Base-by-base conservation (phyloP, 92 coral and sea anemone species). In the Parazoanthus swiftii region DNA sequence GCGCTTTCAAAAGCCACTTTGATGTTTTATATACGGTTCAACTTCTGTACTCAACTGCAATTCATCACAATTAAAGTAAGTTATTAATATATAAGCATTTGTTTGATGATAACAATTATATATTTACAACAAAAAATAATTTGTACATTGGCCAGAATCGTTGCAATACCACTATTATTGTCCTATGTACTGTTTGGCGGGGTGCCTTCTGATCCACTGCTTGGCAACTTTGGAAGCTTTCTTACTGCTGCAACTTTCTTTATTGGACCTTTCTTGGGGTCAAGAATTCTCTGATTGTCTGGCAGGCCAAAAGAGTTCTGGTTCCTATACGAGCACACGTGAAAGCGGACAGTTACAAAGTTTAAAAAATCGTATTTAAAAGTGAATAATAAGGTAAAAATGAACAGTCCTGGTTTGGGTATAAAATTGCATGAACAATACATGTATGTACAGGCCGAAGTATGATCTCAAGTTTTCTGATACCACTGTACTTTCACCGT, bases 271-370 rank as follows among this genome's bases (percentile, higher is more conserved):
- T 91, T 93, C 85, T 91, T 92, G 14, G 98, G 98, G 79, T 97
- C 99, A 59, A 97, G 91, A 70, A 97, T 97, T 84, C 99, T 91
- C 91, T 95, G 99, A 81, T 97, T 97, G 82, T 97, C 99, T 65
- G 99, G 99, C 79, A 97, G 88, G 70, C 98, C 98, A 94, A 95
- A 97, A 54, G 90, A 88, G 42, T 81, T 87, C 29, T 90, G 91
- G 13, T 88, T 67, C 81, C 95, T 92, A 85, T 29, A 59, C n/a
- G 6, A 3, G 42, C 43, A 36, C 5, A 51, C 3, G 58, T 51
- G 58, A 51, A 51, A 51, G 58, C 58, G 3, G 15, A 51, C 58
- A 51, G 58, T 51, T 10, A 51, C 58, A 51, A 51, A 51, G 0
- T 13, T n/a, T n/a, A n/a, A 51, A 13, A 51, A 50, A 51, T 10